Conservation (phyloP, 2,113 vertebrate species). For the Origma solitaria region DNA sequence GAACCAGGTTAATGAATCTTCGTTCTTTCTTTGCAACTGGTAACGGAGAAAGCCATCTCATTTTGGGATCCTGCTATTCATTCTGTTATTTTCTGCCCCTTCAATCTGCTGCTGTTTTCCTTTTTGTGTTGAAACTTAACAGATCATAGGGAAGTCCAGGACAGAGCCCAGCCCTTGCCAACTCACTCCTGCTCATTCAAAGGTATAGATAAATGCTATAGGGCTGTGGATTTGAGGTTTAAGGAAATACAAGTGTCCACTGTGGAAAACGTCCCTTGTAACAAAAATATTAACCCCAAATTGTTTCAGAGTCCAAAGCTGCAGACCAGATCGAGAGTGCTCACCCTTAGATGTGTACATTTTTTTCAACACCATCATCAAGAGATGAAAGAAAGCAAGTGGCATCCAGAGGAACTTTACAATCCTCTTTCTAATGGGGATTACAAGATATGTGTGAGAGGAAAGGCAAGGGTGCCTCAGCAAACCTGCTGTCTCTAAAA, state of each 20-base stretch:
- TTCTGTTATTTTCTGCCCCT: neutral
- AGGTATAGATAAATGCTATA: neutral
- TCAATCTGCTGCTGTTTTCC: neutral
- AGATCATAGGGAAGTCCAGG: neutral
- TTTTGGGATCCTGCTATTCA: neutral
- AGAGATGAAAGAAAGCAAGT: neutral
- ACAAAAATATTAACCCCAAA: neutral
- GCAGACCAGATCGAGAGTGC: neutral
- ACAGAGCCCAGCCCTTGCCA: neutral
- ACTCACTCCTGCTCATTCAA: neutral
- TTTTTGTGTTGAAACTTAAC: neutral
- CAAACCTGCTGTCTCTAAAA: neutral
- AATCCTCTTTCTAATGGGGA: neutral
- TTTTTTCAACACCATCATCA: neutral
- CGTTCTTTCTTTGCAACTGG: neutral
- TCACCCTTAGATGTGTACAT: accelerated
- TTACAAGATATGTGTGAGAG: neutral
- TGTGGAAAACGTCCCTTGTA: neutral
- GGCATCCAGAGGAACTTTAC: neutral
- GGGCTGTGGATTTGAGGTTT: neutral
- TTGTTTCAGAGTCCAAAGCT: neutral
- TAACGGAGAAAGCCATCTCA: neutral
- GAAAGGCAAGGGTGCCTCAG: neutral
- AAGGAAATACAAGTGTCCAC: neutral
- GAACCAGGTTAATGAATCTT: neutral